Base-by-base conservation (phyloP, 2,113 vertebrate genomes). In the Catharus fuscescens region DNA sequence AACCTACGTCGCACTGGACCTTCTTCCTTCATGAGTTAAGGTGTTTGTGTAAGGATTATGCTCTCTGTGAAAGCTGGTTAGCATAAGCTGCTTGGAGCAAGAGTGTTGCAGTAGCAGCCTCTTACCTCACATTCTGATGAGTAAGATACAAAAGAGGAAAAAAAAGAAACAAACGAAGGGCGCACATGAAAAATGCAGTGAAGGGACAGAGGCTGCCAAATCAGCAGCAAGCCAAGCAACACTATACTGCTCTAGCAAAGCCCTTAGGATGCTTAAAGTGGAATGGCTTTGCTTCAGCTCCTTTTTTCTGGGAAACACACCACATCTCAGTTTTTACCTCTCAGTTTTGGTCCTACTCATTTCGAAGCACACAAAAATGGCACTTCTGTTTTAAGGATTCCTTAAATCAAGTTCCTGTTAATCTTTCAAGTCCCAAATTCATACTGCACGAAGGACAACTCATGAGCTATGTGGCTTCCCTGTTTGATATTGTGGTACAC, bases 1-100 rank as follows among this genome's bases (percentile, higher is more conserved):
- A 99, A 99, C 92, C 99, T 99, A 79, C 98, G 98, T 65, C 98
- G 97, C 86, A 98, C 97, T 87, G 98, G 97, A 93, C 98, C 98
- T 97, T 99, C 99, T 98, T 99, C 98, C 97, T 99, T 99, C 99
- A 99, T 99, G 98, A 98, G 98, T 96, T 94, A 97, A 95, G 94
- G 85, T 96, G 89, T 96, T 97, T 98, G 92, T 97, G 93, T 90
- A 95, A 97, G 67, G 78, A 94, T 97, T 97, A 96, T 72, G 88
- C 28, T 98, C 93, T 92, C 95, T 96, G 94, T 92, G 94, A 97
- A 97, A 89, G 97, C 97, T 97, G 97, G 97, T 97, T 97, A 98
- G 89, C 87, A 90, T 94, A 90, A 92, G 97, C 97, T 96, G 97
- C 96, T 97, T 96, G 97, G 91, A 98, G 95, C 86, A 97, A 95